phyloP scores from a whole-genome alignment of 2,113 vertebrate genomes.

The Aldabrachelys gigantea region DNA sequence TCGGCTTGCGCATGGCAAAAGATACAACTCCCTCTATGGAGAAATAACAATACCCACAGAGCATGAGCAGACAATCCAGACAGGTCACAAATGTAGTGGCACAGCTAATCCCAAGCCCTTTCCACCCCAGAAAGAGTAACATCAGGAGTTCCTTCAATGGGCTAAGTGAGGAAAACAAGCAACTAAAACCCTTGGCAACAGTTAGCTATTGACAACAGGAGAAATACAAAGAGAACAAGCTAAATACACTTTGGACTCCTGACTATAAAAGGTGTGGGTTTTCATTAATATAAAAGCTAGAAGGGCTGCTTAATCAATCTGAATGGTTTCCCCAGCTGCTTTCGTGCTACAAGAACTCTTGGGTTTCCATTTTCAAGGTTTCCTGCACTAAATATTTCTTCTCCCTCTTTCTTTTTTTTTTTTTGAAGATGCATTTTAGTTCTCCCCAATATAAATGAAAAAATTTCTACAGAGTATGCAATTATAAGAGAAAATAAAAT shows the following conservation, averaged over 20 bases:
- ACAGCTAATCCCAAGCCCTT: constrained; percentile 19
- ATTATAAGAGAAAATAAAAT: neutral
- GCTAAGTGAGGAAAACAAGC: neutral
- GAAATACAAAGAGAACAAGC: neutral
- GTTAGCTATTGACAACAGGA: neutral
- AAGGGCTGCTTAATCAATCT: neutral
- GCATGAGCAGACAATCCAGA: neutral
- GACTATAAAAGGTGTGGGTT: neutral
- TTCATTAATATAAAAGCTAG: neutral
- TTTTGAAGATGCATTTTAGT: neutral
- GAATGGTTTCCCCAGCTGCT: neutral
- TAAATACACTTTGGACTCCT: neutral
- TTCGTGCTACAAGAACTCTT: neutral
- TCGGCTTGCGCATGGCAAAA: neutral
- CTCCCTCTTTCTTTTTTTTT: neutral
- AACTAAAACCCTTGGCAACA: neutral
- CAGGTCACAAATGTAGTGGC: neutral
- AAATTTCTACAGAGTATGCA: neutral
- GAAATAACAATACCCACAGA: neutral
- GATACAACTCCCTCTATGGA: fast-evolving
- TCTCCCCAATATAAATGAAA: neutral
- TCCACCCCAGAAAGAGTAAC: neutral
- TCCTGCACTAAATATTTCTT: neutral
- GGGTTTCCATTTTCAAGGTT: neutral
- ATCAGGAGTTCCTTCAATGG: neutral